A percentile compares a stretch with the other conserved stretches of the same genome.
These are phyloP conservation scores for honey bee (Apis mellifera) DNA, from an alignment of 1,140 invertebrate genomes.

Conservation along the genomic window Amel_HAv3.1 CM009931.2:8813001-8813500, in stretches of 20 bases:
- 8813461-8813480: too few species aligned
- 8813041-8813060: background rate
- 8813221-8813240: background rate
- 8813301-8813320: background rate
- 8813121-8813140: background rate
- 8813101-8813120: background rate
- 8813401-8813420: background rate
- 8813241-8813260: background rate
- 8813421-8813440: too few species aligned
- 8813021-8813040: conserved; percentile 9
- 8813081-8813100: background rate
- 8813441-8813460: too few species aligned
- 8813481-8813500: too few species aligned
- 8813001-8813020: background rate
- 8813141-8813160: background rate
- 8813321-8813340: background rate
- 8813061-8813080: conserved; percentile 14
- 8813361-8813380: too few species aligned
- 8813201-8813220: background rate
- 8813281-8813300: background rate
- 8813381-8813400: background rate
- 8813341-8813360: conserved; percentile 12
- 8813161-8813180: conserved; percentile 16
- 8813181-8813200: conserved; percentile 2
- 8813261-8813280: background rate